Conservation (phyloP, 2,888 invertebrate species). For the Lycaena phlaeas region DNA sequence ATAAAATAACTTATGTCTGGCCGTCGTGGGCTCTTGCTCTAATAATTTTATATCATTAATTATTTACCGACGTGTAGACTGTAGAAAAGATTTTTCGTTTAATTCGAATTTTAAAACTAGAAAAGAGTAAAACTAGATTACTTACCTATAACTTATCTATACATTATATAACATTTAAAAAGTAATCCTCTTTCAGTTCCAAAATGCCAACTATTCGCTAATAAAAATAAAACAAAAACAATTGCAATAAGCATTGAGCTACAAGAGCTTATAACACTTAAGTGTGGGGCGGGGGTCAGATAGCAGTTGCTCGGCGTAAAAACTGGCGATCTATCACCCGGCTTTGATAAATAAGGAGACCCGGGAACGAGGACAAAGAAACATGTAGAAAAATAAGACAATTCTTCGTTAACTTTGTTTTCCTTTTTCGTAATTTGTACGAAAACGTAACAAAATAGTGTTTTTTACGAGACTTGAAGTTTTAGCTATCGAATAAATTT, state of each 20-base stretch:
- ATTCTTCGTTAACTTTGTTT: not conserved
- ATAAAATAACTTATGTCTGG: too few relatives aligned
- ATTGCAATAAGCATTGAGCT: constrained; percentile 21
- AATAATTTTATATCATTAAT: too few relatives aligned
- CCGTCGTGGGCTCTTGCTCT: too few relatives aligned
- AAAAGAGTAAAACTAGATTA: too few relatives aligned
- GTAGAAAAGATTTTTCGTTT: too few relatives aligned
- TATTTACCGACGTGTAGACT: too few relatives aligned
- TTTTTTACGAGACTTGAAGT: not conserved
- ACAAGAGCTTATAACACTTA: not conserved
- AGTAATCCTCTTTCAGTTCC: too few relatives aligned
- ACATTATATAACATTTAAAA: too few relatives aligned
- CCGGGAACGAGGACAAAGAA: not conserved
- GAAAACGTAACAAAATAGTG: not conserved
- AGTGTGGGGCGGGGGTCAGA: not conserved
- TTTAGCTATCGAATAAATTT: not conserved
- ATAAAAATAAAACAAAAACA: constrained; percentile 12
- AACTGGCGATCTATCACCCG: not conserved
- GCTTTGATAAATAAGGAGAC: not conserved
- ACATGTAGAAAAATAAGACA: not conserved
- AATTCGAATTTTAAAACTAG: too few relatives aligned
- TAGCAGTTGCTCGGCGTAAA: not conserved
- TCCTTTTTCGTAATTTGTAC: not conserved
- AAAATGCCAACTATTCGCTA: too few relatives aligned
- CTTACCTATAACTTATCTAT: too few relatives aligned